Evolutionary conservation across 1,140 invertebrate genomes (phyloP).

Genomic region (Holcopasites calliopsidis): DNA sequence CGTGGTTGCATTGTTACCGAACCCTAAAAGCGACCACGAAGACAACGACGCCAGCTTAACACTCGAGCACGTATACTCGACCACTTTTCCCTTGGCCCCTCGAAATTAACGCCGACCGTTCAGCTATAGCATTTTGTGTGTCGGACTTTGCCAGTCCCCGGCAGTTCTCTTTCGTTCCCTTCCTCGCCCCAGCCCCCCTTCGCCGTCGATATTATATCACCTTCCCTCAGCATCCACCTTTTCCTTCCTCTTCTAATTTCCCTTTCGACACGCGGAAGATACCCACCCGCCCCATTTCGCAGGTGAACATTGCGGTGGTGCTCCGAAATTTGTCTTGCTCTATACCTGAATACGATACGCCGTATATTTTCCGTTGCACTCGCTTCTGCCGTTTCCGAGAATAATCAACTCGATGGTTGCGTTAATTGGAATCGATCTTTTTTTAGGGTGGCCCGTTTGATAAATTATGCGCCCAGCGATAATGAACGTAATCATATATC

Average conservation of each 20-base stretch:
- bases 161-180: neutral
- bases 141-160: conserved; percentile 16
- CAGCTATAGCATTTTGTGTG: conserved; percentile 56
- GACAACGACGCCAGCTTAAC: conserved; percentile 47
- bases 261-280: neutral
- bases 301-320: no score
- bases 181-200: neutral
- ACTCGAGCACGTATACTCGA: conserved; percentile 62
- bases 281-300: neutral
- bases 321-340: neutral
- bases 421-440: no score
- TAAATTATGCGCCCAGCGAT: no score
- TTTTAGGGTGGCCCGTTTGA: no score
- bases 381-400: neutral
- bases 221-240: neutral
- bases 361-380: no score
- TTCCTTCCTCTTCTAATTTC: conserved; percentile 24
- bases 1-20: conserved; percentile 54
- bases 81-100: conserved; percentile 54
- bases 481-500: no score
- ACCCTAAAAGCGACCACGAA: conserved; percentile 54
- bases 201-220: conserved; percentile 14
- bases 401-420: no score
- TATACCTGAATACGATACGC: no score
- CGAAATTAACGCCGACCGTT: conserved; percentile 64